phyloP scores from a whole-genome alignment of 2,113 vertebrate species.

The Crocuta crocuta region DNA sequence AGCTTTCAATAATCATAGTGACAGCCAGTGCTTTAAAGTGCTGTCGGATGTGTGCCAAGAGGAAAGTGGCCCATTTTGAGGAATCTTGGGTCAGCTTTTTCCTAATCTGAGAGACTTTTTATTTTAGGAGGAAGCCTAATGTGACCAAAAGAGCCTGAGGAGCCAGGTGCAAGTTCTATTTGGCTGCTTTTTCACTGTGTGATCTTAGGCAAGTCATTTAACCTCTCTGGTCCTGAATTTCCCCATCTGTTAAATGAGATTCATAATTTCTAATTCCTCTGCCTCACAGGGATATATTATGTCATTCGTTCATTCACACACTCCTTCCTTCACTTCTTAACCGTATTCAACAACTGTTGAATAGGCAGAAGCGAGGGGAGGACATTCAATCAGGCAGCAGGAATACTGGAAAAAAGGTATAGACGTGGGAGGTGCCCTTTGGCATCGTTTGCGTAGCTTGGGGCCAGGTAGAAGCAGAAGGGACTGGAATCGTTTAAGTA shows the following conservation, averaged over 20 bases:
- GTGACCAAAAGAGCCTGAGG: background rate
- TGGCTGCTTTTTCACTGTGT: background rate
- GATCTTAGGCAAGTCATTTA: background rate
- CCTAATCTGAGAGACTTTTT: slow-evolving; percentile 35
- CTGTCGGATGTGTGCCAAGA: slow-evolving; percentile 36
- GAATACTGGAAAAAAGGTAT: background rate
- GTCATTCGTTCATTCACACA: background rate
- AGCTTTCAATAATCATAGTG: background rate
- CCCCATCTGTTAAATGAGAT: background rate
- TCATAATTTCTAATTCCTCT: background rate
- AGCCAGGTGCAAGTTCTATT: background rate
- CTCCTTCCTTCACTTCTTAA: background rate
- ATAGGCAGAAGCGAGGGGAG: background rate
- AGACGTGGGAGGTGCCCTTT: background rate
- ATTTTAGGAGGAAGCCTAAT: background rate
- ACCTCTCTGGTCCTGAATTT: background rate
- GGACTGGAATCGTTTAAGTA: background rate
- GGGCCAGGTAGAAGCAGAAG: background rate
- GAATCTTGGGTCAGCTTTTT: slow-evolving; percentile 61
- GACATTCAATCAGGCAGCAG: background rate
- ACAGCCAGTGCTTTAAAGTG: slow-evolving; percentile 50
- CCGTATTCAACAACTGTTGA: background rate
- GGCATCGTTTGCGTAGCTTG: background rate
- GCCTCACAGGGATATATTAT: background rate
- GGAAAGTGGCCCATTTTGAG: slow-evolving; percentile 61